Evolutionary conservation across 2,888 invertebrate species (phyloP), one percentile per base, ranked within the genome.

Genomic region (Matsumyia berberina): DNA sequence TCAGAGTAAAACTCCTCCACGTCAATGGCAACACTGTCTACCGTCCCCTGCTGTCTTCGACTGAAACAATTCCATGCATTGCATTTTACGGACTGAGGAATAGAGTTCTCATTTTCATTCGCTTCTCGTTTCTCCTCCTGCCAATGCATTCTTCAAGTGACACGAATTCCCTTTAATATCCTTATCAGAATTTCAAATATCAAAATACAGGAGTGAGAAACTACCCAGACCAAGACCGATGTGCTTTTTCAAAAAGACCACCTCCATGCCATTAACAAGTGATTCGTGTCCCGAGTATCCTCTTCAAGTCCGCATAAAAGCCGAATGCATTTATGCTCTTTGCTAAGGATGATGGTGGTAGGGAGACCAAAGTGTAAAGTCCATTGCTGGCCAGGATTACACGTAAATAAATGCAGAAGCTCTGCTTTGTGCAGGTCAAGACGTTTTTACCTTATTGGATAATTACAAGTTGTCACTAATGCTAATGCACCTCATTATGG

Each of bases 101-200:
- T 12, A 24, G 37, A 60, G 44, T 51, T 44, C 51, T 37, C 42
- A 12, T 49, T 24, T 24, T 24, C 4, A 4, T 24, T 24, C 4
- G 1, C 24, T 24, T 24, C 24, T 51, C 64, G 7, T 46, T 39
- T 24, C 24, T 51, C 64, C 3, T 46, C 33, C 44, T 29, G 2
- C 46, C 37, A 60, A 55, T 73, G 72, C 82, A 77, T 77, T 82
- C 77, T 46, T 67, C 37, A 55, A 78, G 66, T 53, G 70, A 44
- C 70, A 82, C 51, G 66, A 77, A 78, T 77, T 72, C 77, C 82
- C 70, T 82, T 60, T 78, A 72, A 82, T 78, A 72, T 72, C 77
- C 82, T 82, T 82, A 82, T 82, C 82, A 77, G 77, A 70, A 77
- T 82, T 82, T 82, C 82, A 82, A 72, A 82, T 82, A 67, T 77